Evolutionary conservation across 2,113 vertebrate genomes (phyloP).

Genomic region (Hippocampus barbouri): DNA sequence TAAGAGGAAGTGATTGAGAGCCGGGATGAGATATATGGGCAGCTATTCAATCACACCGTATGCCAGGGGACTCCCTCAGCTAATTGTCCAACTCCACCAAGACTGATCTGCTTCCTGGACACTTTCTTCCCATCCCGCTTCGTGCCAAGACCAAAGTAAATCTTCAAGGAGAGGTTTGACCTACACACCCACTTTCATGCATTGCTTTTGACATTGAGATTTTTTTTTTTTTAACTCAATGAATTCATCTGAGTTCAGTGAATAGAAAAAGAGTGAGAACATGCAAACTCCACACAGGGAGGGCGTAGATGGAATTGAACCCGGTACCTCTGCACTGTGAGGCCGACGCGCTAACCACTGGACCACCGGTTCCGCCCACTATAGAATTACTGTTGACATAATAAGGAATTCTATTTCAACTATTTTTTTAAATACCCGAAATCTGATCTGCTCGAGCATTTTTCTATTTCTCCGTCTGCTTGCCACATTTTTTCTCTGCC

Average conservation of each 20-base stretch:
- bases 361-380: no score
- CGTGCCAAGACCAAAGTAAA: slow-evolving; percentile 12
- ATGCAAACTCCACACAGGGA: no score
- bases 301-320: no score
- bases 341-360: no score
- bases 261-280: neutral
- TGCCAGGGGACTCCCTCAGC: slow-evolving; percentile 14
- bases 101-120: slow-evolving; percentile 14
- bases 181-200: neutral
- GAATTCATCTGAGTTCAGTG: slow-evolving; percentile 5
- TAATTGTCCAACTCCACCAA: slow-evolving; percentile 16
- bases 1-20: slow-evolving; percentile 4
- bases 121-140: slow-evolving; percentile 1
- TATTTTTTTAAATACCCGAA: neutral
- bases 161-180: slow-evolving; percentile 6
- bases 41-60: slow-evolving; percentile 25
- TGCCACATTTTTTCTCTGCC: neutral
- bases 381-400: neutral
- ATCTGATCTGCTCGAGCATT: neutral
- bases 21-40: slow-evolving; percentile 2
- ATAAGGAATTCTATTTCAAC: neutral
- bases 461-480: neutral
- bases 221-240: neutral
- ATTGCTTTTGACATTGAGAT: slow-evolving; percentile 9
- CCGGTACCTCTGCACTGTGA: neutral